These are phyloP conservation scores for Ptiloglossa arizonensis DNA, from an alignment of 1,140 invertebrate genomes.

Conservation along the genomic window DNA sequence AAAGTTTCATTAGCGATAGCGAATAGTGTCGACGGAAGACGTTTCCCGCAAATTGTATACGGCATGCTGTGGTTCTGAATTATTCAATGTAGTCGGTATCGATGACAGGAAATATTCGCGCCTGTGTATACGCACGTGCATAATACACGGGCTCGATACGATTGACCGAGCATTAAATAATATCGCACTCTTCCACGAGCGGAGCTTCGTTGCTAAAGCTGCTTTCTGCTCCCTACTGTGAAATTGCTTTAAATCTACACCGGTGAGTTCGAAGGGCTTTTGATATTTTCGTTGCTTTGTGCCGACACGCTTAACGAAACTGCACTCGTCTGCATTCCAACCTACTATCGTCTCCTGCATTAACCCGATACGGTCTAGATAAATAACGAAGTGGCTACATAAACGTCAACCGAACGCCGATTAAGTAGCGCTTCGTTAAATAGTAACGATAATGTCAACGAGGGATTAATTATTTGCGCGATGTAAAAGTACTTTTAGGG, in stretches of 20 bases:
- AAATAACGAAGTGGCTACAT: not conserved
- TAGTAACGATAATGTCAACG: too few species aligned
- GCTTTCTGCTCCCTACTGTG: constrained; percentile 70
- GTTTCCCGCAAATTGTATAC: not conserved
- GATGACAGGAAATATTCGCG: not conserved
- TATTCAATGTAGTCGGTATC: not conserved
- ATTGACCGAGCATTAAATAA: constrained; percentile 64
- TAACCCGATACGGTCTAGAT: not conserved
- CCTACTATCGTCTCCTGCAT: not conserved
- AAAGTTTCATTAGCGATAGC: not conserved
- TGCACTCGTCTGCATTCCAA: not conserved
- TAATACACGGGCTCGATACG: constrained; percentile 21
- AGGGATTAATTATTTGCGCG: not conserved
- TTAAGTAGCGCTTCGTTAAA: not conserved
- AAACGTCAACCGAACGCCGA: not conserved
- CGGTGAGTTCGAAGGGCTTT: constrained; percentile 53
- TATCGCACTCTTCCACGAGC: constrained; percentile 61
- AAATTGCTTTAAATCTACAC: constrained; percentile 71
- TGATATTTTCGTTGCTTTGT: constrained; percentile 64
- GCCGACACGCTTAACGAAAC: constrained; percentile 24
- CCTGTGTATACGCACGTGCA: not conserved
- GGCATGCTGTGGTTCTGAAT: not conserved
- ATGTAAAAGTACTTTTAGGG: not conserved
- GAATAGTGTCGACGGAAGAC: not conserved
- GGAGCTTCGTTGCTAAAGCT: constrained; percentile 51